Percentiles rank a stretch among this genome's conserved stretches.
Conservation (phyloP, 2,797 vertebrate genomes). For the Epinephelus coioides region DNA sequence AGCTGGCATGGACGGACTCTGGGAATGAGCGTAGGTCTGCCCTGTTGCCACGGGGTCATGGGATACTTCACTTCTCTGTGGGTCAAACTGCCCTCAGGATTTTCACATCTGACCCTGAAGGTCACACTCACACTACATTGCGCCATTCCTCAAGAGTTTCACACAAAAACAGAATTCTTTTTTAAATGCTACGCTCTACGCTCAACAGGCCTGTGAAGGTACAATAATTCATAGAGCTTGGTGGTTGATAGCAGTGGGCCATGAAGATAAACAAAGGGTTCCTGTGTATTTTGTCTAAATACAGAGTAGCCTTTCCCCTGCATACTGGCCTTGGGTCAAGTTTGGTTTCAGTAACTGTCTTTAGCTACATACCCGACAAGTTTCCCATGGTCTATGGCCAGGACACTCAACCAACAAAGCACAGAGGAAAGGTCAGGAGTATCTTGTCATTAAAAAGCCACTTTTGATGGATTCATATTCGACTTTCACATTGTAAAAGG, state of each 20-base stretch:
- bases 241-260: conserved; percentile 25
- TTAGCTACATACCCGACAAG: conserved; percentile 43
- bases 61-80: conserved; percentile 56
- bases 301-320: conserved; percentile 49
- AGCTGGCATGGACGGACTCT: conserved; percentile 60
- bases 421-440: conserved; percentile 11
- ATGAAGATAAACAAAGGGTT: conserved; percentile 64
- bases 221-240: conserved; percentile 49
- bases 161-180: conserved; percentile 42
- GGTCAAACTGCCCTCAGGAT: conserved; percentile 59
- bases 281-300: conserved; percentile 70
- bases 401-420: conserved; percentile 31
- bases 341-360: conserved; percentile 61
- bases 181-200: conserved; percentile 34
- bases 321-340: conserved; percentile 49
- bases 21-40: conserved; percentile 59
- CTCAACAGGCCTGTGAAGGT: conserved; percentile 17
- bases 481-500: neutral
- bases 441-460: neutral
- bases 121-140: conserved; percentile 39
- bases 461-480: neutral
- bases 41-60: conserved; percentile 70
- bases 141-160: conserved; percentile 62
- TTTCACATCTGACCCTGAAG: conserved; percentile 71
- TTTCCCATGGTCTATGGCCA: conserved; percentile 69